Percentiles rank a stretch among this genome's conserved stretches.
Evolutionary conservation across 2,113 vertebrate genomes (phyloP).

Genomic region (Sardina pilchardus): DNA sequence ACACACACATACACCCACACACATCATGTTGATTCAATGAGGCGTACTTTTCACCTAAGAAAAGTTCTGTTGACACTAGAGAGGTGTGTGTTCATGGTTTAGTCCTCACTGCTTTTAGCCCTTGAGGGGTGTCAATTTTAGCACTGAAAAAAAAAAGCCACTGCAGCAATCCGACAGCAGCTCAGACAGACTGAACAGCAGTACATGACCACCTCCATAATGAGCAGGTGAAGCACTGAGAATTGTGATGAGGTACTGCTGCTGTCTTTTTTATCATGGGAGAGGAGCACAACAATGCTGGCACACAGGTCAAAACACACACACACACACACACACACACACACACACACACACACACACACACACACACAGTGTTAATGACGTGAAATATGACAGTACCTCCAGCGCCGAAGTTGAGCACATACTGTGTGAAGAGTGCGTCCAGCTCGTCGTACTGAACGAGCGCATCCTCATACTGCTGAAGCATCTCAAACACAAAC

Average conservation of each 20-base stretch:
- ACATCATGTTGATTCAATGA: not conserved
- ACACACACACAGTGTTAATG: not conserved
- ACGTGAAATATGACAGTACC: constrained; percentile 68
- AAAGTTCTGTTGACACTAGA: not conserved
- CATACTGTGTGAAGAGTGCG: constrained; percentile 96
- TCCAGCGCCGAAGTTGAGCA: constrained; percentile 96
- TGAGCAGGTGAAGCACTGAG: too few relatives aligned
- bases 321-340: too few relatives aligned
- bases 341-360: not conserved
- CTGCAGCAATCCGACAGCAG: not conserved
- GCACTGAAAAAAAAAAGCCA: not conserved
- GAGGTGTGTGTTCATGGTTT: not conserved
- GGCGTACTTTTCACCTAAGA: not conserved
- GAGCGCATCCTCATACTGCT: constrained; percentile 95
- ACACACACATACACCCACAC: too few relatives aligned
- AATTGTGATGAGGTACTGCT: too few relatives aligned
- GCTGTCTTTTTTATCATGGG: too few relatives aligned
- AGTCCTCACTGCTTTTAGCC: not conserved
- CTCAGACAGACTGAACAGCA: not conserved
- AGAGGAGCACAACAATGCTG: too few relatives aligned
- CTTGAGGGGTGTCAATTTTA: not conserved
- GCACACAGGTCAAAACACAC: not conserved
- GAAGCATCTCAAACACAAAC: constrained; percentile 99
- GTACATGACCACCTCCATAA: too few relatives aligned
- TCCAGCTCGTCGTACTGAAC: constrained; percentile 99